Base-by-base conservation (phyloP, 2,113 vertebrate species). In the Macrotis lagotis region DNA sequence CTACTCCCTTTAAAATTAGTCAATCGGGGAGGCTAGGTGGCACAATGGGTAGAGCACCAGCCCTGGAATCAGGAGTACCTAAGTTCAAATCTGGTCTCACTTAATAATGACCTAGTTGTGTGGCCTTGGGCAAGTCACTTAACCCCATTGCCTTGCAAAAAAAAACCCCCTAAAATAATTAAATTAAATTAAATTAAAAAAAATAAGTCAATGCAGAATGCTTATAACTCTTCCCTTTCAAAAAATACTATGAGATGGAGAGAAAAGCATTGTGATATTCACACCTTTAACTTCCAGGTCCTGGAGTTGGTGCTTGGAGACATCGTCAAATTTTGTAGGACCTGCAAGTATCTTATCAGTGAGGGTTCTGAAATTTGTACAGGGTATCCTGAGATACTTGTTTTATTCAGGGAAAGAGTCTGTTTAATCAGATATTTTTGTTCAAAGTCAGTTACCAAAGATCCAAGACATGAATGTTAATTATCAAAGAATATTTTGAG, bases 201-300 rank as follows among this genome's bases (percentile, higher is more conserved):
- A 88, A 91, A 51, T 44, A 26, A 24, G 37, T 25, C 49, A 31
- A 25, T n/a, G 26, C 44, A 50, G 16, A 12, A 11, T 8, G 48
- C 51, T 8, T 2, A 37, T 26, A 4, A 14, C 3, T 51, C 7
- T 28, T 51, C 92, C 50, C 53, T 31, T 28, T 49, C 3, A 48
- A 47, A 25, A 48, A 47, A 55, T 25, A 44, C 0, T 0, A 37
- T 26, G 66, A 2, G 4, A 37, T 26, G 51, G 12, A 10, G 0
- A 22, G n/a, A 3, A 53, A 51, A n/a, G 8, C 2, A 24, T 0
- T 2, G 4, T 0, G 37, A 1, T 6, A 48, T 25, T 28, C 9
- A 14, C 24, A 5, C 4, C 12, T 47, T 49, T 25, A 89, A 50
- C 11, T 1, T 47, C 50, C 1, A 22, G n/a, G 5, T 52, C 48